Evolutionary conservation across 2,888 invertebrate species (phyloP), one percentile per base, ranked within the genome.

Genomic region (Holacanthella duospinosa): DNA sequence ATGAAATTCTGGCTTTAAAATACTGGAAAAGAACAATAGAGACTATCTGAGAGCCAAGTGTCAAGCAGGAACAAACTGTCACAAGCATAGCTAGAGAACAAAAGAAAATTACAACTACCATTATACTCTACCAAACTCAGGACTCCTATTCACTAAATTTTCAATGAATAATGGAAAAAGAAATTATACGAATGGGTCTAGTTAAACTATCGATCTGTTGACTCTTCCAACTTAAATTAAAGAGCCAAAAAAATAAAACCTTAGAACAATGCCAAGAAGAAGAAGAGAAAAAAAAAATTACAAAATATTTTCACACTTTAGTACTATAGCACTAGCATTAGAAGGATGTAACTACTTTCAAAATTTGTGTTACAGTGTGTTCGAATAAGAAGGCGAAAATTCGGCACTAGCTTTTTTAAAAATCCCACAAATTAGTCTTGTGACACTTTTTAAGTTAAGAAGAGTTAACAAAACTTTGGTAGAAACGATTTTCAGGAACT

Each of bases 21-120:
- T 48, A 21, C 48, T 48, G 48, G 21, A 48, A 48, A 48, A 48
- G 48, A 48, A 48, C 48, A 48, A 48, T 48, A 21, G 36, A 36
- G 36, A 36, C 6, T 6, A 36, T 12, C 21, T 21, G 21, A n/a
- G n/a, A 21, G 19, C 48, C 12, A 48, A 48, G 48, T 48, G 48
- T 48, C 48, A 48, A 9, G 16, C 12, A 48, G n/a, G 48, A 4
- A 48, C 19, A 48, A 48, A 48, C 48, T 48, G 48, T 48, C 48
- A 48, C 16, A 21, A 48, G 48, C 48, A 48, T 4, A n/a, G 16
- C 36, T 16, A 48, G 21, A 21, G 48, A 48, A 48, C 48, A 48
- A 48, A 48, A 48, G 48, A 48, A 48, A 48, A 48, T 48, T 48
- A 48, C 16, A 4, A 48, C 21, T 48, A 4, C 48, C 48, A n/a